phyloP scores from a whole-genome alignment of 1,140 invertebrate species.

The Telenomus remus region DNA sequence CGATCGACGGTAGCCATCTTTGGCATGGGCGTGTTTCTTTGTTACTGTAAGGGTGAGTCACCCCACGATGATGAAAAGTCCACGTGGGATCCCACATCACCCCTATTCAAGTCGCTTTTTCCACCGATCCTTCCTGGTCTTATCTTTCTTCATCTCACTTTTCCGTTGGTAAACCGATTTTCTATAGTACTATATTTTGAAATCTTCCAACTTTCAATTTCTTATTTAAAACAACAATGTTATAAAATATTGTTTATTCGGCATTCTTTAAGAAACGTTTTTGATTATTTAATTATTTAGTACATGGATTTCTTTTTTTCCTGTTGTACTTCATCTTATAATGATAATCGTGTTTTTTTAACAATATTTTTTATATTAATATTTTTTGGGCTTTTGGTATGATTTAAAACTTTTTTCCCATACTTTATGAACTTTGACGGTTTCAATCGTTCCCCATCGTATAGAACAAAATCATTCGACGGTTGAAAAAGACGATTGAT shows the following conservation, averaged over 20 bases:
- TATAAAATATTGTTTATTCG: too few relatives aligned
- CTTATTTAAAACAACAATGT: background rate
- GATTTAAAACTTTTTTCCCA: too few relatives aligned
- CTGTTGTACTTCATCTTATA: too few relatives aligned
- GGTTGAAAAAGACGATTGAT: background rate
- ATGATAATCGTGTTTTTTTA: too few relatives aligned
- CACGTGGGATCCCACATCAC: conserved; percentile 48
- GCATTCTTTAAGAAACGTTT: too few relatives aligned
- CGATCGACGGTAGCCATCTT: conserved; percentile 69
- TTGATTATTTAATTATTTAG: too few relatives aligned
- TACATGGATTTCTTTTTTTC: too few relatives aligned
- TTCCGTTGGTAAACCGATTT: conserved; percentile 37
- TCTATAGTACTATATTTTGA: conserved; percentile 2
- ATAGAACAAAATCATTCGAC: too few relatives aligned
- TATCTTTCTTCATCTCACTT: conserved; percentile 35
- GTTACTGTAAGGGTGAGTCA: conserved; percentile 72
- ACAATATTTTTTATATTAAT: too few relatives aligned
- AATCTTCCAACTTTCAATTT: background rate
- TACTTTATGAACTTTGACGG: too few relatives aligned
- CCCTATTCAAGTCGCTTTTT: conserved; percentile 50
- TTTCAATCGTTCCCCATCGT: too few relatives aligned
- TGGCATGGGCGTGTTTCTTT: conserved; percentile 67
- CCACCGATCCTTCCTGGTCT: conserved; percentile 57
- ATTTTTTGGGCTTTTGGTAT: too few relatives aligned
- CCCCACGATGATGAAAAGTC: conserved; percentile 65